These are phyloP conservation scores for Chionodraco myersi DNA, from an alignment of 2,113 vertebrate genomes.

Conservation along the genomic window DNA sequence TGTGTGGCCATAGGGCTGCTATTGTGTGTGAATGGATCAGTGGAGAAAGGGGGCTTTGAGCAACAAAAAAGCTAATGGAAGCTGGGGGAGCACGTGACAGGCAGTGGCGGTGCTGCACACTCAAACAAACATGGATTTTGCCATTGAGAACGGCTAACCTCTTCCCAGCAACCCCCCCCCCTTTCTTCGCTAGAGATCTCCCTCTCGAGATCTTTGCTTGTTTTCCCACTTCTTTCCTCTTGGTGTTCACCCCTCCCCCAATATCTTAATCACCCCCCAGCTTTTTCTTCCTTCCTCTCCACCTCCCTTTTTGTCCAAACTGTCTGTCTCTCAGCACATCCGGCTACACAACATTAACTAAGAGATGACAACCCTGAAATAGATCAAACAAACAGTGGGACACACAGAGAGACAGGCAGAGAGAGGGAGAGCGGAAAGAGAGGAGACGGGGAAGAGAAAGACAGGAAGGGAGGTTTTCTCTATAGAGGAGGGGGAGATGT, in stretches of 20 bases:
- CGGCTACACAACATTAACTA: constrained; percentile 68
- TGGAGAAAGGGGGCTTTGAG: constrained; percentile 80
- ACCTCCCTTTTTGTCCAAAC: constrained; percentile 37
- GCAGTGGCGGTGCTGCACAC: constrained; percentile 9
- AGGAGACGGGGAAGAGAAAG: constrained; percentile 80
- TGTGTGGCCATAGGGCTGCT: constrained; percentile 60
- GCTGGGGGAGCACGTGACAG: constrained; percentile 62
- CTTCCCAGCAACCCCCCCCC: constrained; percentile 21
- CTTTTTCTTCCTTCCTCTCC: neutral
- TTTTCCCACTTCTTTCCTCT: constrained; percentile 47
- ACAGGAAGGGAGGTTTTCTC: constrained; percentile 86
- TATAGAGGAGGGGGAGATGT: constrained; percentile 70
- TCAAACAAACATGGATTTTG: constrained; percentile 22
- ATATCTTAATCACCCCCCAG: constrained; percentile 42
- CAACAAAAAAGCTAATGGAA: constrained; percentile 81
- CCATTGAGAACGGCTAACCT: constrained; percentile 58
- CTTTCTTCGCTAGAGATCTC: constrained; percentile 27
- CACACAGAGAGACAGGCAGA: constrained; percentile 71
- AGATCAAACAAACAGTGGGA: constrained; percentile 61
- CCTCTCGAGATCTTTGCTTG: constrained; percentile 34
- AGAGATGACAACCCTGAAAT: constrained; percentile 69
- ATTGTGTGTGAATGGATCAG: constrained; percentile 80
- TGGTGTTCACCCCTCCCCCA: constrained; percentile 21
- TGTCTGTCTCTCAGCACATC: constrained; percentile 55
- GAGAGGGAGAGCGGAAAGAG: constrained; percentile 75